Percentiles rank a stretch among this genome's conserved stretches.
Conservation (phyloP, 2,797 vertebrate genomes). For the Microctenopoma stevenorrisi region DNA sequence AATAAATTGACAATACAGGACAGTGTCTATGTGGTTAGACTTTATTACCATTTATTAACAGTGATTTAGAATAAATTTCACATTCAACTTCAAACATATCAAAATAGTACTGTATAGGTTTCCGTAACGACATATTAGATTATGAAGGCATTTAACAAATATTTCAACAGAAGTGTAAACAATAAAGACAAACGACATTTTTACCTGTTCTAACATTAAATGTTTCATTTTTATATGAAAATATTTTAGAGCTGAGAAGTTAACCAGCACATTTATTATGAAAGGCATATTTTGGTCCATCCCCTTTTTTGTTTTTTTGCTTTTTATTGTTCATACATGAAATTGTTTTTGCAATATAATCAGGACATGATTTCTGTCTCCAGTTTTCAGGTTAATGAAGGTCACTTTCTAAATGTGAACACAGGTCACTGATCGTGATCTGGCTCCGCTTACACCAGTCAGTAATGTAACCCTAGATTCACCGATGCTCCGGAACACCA, state of each 20-base stretch:
- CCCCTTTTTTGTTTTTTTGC: conserved; percentile 24
- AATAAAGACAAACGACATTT: conserved; percentile 53
- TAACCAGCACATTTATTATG: conserved; percentile 58
- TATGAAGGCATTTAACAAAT: conserved; percentile 62
- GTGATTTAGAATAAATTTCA: conserved; percentile 56
- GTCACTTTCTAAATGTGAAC: conserved; percentile 49
- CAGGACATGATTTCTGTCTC: conserved; percentile 38
- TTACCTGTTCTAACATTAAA: conserved; percentile 52
- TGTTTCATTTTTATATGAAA: conserved; percentile 71
- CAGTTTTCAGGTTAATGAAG: conserved; percentile 24
- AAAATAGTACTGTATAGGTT: conserved; percentile 72
- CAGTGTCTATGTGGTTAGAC: conserved; percentile 1
- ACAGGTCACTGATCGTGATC: conserved; percentile 15
- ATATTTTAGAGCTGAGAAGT: conserved; percentile 62
- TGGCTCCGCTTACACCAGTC: conserved; percentile 7
- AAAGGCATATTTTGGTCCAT: conserved; percentile 57
- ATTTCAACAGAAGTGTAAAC: conserved; percentile 40
- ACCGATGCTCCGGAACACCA: background rate
- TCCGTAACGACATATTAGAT: conserved; percentile 56
- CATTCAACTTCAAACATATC: conserved; percentile 72
- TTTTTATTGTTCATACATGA: conserved; percentile 21
- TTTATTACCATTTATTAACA: conserved; percentile 71
- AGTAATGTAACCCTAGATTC: conserved; percentile 14
- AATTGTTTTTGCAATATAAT: conserved; percentile 27
- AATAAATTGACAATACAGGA: background rate